Evolutionary conservation across 2,888 invertebrate species (phyloP), one percentile per base, ranked within the genome.

Genomic region (Lasioglossum pauxillum): DNA sequence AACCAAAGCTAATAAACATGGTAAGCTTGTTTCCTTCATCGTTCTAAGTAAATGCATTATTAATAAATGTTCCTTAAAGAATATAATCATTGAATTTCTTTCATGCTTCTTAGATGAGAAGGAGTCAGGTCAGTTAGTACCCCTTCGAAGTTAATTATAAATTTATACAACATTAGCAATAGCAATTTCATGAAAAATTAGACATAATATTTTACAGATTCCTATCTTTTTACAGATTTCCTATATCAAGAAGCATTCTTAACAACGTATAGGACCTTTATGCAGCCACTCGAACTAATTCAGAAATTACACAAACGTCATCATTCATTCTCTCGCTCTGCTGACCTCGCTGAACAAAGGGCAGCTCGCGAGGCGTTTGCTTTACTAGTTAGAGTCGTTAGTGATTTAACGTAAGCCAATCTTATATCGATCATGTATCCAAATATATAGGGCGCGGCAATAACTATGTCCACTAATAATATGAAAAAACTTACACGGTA

Each of bases 231-330:
- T 57, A 27, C 96, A 98, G 98, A 98, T 95, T 98, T 98, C 95
- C 96, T 98, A 95, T 99, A 98, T 96, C 98, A 99, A 96, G 99
- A 99, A 96, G 99, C 99, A 89, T 99, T 99, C 96, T 97, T 99
- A 92, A 98, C 99, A 80, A 99, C 99, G 85, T 99, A 99, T 96
- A 97, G 99, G 91, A 99, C 99, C 86, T 99, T 99, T 96, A 97
- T 99, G 94, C 96, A 98, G 85, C 98, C 99, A 41, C 96, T 97
- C 93, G 98, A 98, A 90, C 96, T 99, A 90, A 97, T 99, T 90
- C 97, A 97, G 93, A 98, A 99, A 94, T 96, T 99, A 82, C 97
- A 98, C 94, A 97, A 97, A 94, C 97, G 97, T 92, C 98, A 96
- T 96, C 97, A 97, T 95, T 96, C 97, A 91, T 98, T 98, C 94